A percentile compares a stretch with the other conserved stretches of the same genome.
Evolutionary conservation across 2,888 invertebrate species (phyloP).

Genomic region (Syrista parreyssii): DNA sequence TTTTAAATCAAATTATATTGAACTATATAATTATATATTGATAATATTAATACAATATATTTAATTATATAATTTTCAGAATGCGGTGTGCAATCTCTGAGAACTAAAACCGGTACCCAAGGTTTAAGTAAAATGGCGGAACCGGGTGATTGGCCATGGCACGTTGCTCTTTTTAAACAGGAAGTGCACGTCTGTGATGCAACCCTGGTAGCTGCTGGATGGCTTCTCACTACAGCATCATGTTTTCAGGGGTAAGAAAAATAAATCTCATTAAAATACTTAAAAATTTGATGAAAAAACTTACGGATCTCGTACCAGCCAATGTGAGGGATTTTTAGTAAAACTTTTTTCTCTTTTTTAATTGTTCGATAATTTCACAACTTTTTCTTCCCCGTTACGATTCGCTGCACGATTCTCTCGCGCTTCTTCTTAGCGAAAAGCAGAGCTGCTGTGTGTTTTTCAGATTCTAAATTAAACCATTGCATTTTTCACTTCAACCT

Average conservation of each 20-base stretch:
- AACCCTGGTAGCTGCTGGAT: slow-evolving; percentile 82
- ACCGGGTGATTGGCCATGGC: slow-evolving; percentile 95
- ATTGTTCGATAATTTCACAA: neutral
- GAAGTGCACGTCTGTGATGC: slow-evolving; percentile 91
- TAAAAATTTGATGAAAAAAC: neutral
- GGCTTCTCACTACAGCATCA: slow-evolving; percentile 88
- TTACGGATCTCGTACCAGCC: neutral
- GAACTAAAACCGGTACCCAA: slow-evolving; percentile 66
- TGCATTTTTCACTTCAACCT: neutral
- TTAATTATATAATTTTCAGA: slow-evolving; percentile 69
- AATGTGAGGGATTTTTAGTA: neutral
- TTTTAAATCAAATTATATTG: neutral
- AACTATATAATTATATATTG: no score
- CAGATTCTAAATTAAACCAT: neutral
- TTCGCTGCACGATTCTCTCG: neutral
- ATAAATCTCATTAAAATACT: neutral
- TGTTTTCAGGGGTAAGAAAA: slow-evolving; percentile 77
- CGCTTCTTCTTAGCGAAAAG: neutral
- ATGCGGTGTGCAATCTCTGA: slow-evolving; percentile 76
- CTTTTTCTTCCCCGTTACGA: neutral
- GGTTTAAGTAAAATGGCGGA: slow-evolving; percentile 78
- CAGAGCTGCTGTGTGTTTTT: neutral
- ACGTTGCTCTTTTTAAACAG: slow-evolving; percentile 83
- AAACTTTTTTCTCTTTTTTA: slow-evolving; percentile 5
- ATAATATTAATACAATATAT: no score